These are phyloP conservation scores for Hermodice carunculata DNA, from an alignment of 2,888 invertebrate species.

Conservation along the genomic window DNA sequence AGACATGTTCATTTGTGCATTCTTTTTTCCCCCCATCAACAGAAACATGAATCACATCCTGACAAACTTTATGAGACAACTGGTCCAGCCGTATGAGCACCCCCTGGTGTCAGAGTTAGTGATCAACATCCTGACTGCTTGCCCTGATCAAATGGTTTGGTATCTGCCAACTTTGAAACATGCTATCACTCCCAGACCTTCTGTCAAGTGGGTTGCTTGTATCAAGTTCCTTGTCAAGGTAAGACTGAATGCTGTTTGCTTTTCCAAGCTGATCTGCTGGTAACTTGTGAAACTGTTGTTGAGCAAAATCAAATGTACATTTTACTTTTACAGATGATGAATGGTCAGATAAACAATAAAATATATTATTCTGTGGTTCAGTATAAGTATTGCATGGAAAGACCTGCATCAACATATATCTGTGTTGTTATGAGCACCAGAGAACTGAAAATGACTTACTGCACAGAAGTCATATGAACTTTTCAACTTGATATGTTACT, in stretches of 20 bases:
- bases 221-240: constrained; percentile 55
- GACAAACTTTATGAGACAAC: constrained; percentile 25
- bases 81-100: constrained; percentile 29
- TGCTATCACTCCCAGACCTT: constrained; percentile 47
- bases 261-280: background rate
- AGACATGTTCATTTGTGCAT: too few relatives aligned
- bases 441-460: too few relatives aligned
- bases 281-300: background rate
- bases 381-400: too few relatives aligned
- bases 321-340: too few relatives aligned
- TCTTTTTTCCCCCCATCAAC: too few relatives aligned
- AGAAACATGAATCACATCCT: constrained; percentile 42
- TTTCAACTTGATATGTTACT: too few relatives aligned
- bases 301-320: background rate
- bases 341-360: too few relatives aligned
- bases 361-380: too few relatives aligned
- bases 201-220: constrained; percentile 47
- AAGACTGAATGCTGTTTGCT: background rate
- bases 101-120: constrained; percentile 46
- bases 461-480: too few relatives aligned
- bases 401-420: too few relatives aligned
- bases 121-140: constrained; percentile 45
- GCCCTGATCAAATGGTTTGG: constrained; percentile 56
- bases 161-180: constrained; percentile 47
- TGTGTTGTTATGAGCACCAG: too few relatives aligned